Evolutionary conservation across 2,888 invertebrate species (phyloP), one percentile per base, ranked within the genome.

Genomic region (Drosophila hamatofila): DNA sequence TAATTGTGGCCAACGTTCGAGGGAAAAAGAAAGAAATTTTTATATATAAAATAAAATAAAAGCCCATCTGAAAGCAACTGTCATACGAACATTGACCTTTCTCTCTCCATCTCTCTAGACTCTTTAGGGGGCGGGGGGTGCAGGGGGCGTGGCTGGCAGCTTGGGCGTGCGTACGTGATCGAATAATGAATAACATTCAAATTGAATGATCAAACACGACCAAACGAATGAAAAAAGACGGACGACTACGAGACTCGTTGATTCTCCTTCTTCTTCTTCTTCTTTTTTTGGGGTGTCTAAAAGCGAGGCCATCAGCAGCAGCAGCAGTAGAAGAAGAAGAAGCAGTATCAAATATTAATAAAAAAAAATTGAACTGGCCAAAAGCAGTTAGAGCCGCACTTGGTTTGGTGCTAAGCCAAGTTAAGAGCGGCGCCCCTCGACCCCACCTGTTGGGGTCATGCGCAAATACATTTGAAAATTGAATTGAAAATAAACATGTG

Each of bases 161-260:
- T 83, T 86, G 75, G 78, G 75, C 68, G 66, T 72, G 81, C 69
- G 89, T 87, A 87, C 86, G 86, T 87, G 86, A 87, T 89, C 86
- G 88, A 81, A 81, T 89, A 90, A 87, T 89, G 86, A 89, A 90
- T 89, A 90, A 90, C 90, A 89, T 89, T 87, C 86, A 89, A 90
- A 87, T 87, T 87, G 86, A 87, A 87, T 89, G 89, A 90, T 89
- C 90, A 89, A 86, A 86, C 84, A 90, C 71, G 80, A 66, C 77
- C 65, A 80, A 68, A 7, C 48, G n/a, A 30, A 30, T 12, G n/a
- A 48, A 48, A 27, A 27, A n/a, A 27, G n/a, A 48, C 25, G 5
- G 9, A 46, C 25, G n/a, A 62, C 66, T 33, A 54, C 41, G 65
- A 61, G 80, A 80, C 64, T 39, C 41, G 52, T 23, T 48, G 57